Base-by-base conservation (phyloP, 1,140 invertebrate species). In the Musca vetustissima region DNA sequence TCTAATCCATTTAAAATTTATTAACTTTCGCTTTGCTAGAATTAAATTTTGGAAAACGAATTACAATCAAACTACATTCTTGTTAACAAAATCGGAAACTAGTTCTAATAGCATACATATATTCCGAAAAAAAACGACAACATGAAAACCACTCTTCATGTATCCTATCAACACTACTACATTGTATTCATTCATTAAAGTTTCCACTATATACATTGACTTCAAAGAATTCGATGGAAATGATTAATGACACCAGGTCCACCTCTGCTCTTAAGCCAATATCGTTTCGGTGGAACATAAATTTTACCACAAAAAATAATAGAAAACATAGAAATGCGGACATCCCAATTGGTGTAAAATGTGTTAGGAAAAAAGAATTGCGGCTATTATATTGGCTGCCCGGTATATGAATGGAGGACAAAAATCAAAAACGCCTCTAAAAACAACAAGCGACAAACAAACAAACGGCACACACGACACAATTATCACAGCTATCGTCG, bases 201-300 rank as follows among this genome's bases (percentile, higher is more conserved):
- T 43, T 43, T 13, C 11, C 36, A 32, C 6, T 2, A 43, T 43
- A 43, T 6, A 43, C 36, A 43, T 13, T 43, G 36, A 43, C 36
- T 11, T 43, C 36, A 43, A 43, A 43, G 36, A 43, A 43, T 43
- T 43, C 36, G 36, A 43, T 43, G 7, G 11, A 43, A 59, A 59
- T 59, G 55, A 59, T 59, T 59, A 59, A 59, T 59, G 55, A 28
- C 55, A 17, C 24, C 28, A 28, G 55, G 21, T 7, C 55, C 55
- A 59, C 55, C 55, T 59, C 55, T 59, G 55, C 55, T 14, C 25
- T 25, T 17, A 59, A 59, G 17, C 21, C 21, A 19, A 19, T 19
- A 52, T 52, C 17, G 25, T 15, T 28, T 25, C 25, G 4, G 15
- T 17, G 15, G n/a, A 59, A 32, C 4, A n/a, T 1, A 59, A 59